These are phyloP conservation scores for Junco hyemalis DNA, from an alignment of 2,113 vertebrate genomes.

Conservation along the genomic window DNA sequence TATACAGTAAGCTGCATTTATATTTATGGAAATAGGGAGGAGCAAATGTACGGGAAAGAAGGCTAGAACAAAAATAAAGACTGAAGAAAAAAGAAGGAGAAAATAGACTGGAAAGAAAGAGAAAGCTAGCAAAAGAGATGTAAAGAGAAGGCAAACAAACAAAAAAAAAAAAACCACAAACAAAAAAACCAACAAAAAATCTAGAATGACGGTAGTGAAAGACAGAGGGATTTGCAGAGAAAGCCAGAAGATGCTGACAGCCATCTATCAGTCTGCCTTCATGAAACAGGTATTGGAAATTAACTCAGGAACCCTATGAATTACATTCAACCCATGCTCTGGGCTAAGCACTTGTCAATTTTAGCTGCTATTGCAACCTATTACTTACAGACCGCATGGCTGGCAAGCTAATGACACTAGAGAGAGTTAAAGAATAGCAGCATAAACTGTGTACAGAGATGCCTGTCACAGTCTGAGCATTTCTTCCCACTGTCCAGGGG, in stretches of 20 bases:
- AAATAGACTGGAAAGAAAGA: neutral
- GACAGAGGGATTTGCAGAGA: constrained; percentile 71
- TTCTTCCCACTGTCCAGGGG: neutral
- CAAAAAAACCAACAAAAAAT: neutral
- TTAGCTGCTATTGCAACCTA: constrained; percentile 80
- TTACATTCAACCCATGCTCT: constrained; percentile 83
- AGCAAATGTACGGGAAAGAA: constrained; percentile 51
- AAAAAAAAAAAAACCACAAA: neutral
- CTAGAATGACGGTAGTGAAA: constrained; percentile 55
- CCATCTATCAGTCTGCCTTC: constrained; percentile 76
- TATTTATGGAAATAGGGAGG: constrained; percentile 71
- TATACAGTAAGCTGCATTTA: constrained; percentile 61
- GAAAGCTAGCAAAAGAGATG: neutral
- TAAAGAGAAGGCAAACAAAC: neutral
- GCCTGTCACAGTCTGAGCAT: constrained; percentile 40
- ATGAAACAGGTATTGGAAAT: constrained; percentile 85
- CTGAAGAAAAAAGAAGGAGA: neutral
- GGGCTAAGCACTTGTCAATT: constrained; percentile 86
- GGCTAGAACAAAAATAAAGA: neutral
- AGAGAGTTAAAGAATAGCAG: constrained; percentile 68
- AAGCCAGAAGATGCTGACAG: constrained; percentile 73
- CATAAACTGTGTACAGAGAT: constrained; percentile 49
- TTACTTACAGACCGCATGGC: constrained; percentile 82
- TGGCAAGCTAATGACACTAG: constrained; percentile 78
- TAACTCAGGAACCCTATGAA: constrained; percentile 81